Evolutionary conservation across 2,113 vertebrate genomes (phyloP).

Genomic region (Hyperopisus bebe): DNA sequence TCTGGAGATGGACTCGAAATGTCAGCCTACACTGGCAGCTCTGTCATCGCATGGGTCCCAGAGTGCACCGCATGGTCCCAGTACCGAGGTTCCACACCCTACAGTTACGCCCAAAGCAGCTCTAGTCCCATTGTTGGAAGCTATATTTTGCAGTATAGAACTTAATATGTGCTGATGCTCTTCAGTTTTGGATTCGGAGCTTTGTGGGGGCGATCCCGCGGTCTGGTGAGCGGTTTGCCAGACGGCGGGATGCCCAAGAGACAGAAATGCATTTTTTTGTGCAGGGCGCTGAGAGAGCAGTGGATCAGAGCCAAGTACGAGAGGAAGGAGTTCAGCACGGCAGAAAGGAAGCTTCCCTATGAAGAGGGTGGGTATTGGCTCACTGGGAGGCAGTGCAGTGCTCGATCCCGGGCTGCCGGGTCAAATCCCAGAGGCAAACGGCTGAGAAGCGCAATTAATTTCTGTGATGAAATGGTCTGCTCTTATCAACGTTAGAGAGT

Average conservation of each 20-base stretch:
- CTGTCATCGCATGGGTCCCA: neutral
- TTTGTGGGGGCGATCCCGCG: neutral
- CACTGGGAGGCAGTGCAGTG: neutral
- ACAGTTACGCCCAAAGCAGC: neutral
- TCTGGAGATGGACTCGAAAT: neutral
- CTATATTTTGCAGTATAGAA: neutral
- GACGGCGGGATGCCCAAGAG: neutral
- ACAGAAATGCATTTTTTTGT: neutral
- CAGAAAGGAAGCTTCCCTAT: constrained; percentile 50
- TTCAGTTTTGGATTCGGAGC: neutral
- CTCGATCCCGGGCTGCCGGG: neutral
- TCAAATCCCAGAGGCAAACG: neutral
- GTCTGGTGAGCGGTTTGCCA: neutral
- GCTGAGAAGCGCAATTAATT: neutral
- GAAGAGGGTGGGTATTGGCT: constrained; percentile 59
- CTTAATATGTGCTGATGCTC: neutral
- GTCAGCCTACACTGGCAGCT: neutral
- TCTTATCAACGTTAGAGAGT: neutral
- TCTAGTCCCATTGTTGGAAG: neutral
- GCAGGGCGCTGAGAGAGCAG: constrained; percentile 77
- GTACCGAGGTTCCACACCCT: neutral
- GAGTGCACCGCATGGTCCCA: neutral
- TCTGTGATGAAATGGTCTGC: neutral
- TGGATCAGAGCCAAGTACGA: constrained; percentile 87
- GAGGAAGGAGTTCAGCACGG: constrained; percentile 68